Base-by-base conservation (phyloP, 2,113 vertebrate genomes). In the Nematolebias whitei region DNA sequence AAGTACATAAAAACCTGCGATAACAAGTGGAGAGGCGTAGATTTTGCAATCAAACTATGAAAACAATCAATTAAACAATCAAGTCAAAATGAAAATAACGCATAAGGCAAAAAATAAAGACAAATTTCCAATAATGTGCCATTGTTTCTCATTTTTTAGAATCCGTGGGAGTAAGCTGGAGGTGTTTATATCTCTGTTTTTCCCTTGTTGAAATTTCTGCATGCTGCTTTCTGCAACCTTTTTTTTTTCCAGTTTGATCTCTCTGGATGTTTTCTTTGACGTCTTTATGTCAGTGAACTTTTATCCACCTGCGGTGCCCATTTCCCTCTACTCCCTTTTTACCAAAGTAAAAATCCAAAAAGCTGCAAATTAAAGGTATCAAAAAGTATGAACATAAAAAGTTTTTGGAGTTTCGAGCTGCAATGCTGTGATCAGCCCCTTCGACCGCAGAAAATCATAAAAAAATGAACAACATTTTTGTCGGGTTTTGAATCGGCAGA, bases 381-480 rank as follows among this genome's bases (percentile, higher is more conserved):
- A 19, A 56, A 66, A 59, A 29, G 26, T 4, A 7, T 4, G 26
- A 22, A 54, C 52, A 69, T 59, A 61, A 60, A 10, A 11, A 11
- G 1, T 57, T 74, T 68, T 67, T 55, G 53, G 41, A 52, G 50
- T 50, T 74, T 68, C 56, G 68, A 81, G 69, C 53, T 50, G 58
- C n/a, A 15, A 32, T n/a, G 20, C 26, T 47, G 44, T 0, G 3
- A 35, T 32, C 14, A 2, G 5, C 4, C 14, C 41, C 26, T 6
- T 29, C 20, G 2, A 13, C 22, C 1, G 18, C 16, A 9, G 55
- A 5, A n/a, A 22, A 60, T 44, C 20, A 65, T 29, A 4, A 35
- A 35, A 35, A 5, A 8, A 35, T 10, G 10, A 69, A 53, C 24
- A 18, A 29, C 44, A 44, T 15, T 45, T 20, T 19, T 52, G 22